Percentiles rank a stretch among this genome's conserved stretches.
phyloP scores from a whole-genome alignment of 2,113 vertebrate genomes.

The Dasyornis broadbenti region DNA sequence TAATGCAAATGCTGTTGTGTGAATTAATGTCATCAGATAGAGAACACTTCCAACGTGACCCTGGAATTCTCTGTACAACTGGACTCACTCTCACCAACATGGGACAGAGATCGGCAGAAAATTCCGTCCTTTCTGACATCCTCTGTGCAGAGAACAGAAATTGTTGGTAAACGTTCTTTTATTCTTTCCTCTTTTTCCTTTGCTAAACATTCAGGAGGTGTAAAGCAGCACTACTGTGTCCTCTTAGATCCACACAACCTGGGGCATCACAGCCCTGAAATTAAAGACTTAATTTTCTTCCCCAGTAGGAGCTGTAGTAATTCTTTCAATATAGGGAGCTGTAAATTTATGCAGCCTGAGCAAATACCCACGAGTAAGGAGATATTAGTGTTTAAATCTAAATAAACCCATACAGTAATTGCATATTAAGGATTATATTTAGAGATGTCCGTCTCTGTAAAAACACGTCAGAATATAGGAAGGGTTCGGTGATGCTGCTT shows the following conservation, averaged over 20 bases:
- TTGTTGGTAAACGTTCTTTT: constrained; percentile 73
- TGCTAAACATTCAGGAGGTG: background rate
- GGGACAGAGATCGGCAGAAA: constrained; percentile 38
- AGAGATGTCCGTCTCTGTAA: background rate
- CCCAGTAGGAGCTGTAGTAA: background rate
- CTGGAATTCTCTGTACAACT: constrained; percentile 76
- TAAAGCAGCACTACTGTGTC: background rate
- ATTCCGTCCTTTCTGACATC: constrained; percentile 65
- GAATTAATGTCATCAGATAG: constrained; percentile 69
- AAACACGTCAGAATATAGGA: background rate
- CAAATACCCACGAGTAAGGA: background rate
- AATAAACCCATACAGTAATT: background rate
- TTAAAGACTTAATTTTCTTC: background rate
- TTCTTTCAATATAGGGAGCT: background rate
- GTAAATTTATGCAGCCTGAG: background rate
- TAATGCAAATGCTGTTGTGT: background rate
- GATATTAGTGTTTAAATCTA: background rate
- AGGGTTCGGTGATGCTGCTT: background rate
- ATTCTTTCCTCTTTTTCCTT: background rate
- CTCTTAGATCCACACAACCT: background rate
- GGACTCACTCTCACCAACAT: constrained; percentile 66
- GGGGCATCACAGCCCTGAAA: background rate
- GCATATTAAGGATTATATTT: background rate
- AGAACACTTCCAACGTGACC: constrained; percentile 76
- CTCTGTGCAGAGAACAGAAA: background rate